A percentile compares a stretch with the other conserved stretches of the same genome.
Conservation (phyloP, 2,888 invertebrate genomes). For the Anarsia innoxiella region DNA sequence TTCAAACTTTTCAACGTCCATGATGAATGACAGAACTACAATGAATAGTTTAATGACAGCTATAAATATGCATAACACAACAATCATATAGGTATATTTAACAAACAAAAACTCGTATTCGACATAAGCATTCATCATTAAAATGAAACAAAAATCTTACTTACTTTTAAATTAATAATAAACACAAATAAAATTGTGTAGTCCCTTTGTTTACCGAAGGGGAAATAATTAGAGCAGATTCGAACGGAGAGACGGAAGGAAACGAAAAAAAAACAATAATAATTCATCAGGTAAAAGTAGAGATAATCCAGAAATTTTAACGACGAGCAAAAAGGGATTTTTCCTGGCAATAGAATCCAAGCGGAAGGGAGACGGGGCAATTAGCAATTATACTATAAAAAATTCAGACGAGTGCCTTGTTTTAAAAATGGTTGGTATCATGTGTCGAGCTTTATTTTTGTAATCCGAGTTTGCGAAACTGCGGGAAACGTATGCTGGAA, state of each 20-base stretch:
- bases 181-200: no score
- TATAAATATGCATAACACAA: no score
- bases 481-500: slow-evolving; percentile 1
- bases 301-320: slow-evolving; percentile 56
- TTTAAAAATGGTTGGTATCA: slow-evolving; percentile 49
- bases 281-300: slow-evolving; percentile 57
- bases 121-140: background rate
- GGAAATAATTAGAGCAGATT: slow-evolving; percentile 65
- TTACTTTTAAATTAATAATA: background rate
- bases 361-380: slow-evolving; percentile 42
- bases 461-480: slow-evolving; percentile 11
- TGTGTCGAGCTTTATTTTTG: slow-evolving; percentile 40
- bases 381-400: slow-evolving; percentile 69
- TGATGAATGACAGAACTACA: no score
- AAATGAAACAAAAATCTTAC: background rate
- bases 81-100: background rate
- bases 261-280: slow-evolving; percentile 48
- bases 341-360: slow-evolving; percentile 30
- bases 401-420: slow-evolving; percentile 44
- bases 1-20: slow-evolving; percentile 9
- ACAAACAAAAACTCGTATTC: background rate
- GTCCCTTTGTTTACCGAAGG: slow-evolving; percentile 57
- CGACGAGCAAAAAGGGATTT: slow-evolving; percentile 42
- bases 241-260: slow-evolving; percentile 41
- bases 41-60: no score